Evolutionary conservation across 2,888 invertebrate species (phyloP).

Genomic region (Acholoe squamosa): DNA sequence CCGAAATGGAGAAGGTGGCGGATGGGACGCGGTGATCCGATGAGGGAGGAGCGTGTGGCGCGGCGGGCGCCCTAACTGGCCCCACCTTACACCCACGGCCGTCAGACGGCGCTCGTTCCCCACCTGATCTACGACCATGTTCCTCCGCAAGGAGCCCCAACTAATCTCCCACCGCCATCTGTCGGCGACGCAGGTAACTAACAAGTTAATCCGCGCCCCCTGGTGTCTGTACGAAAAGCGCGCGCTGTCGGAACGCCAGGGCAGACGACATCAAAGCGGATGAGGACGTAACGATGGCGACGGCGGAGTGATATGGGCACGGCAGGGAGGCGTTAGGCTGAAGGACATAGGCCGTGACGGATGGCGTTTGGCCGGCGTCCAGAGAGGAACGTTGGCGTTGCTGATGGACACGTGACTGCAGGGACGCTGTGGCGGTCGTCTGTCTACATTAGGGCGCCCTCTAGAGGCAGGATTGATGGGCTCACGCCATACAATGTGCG

Average conservation of each 20-base stretch:
- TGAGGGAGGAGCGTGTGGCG: neutral
- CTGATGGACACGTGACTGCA: conserved; percentile 58
- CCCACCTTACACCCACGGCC: neutral
- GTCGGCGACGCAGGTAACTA: conserved; percentile 46
- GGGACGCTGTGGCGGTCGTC: conserved; percentile 39
- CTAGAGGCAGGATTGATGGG: conserved; percentile 26
- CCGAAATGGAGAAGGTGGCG: conserved; percentile 5
- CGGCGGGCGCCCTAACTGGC: conserved; percentile 39
- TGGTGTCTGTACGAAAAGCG: neutral
- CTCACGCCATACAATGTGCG: conserved; percentile 60
- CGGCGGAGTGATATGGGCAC: conserved; percentile 35
- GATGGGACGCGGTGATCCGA: neutral
- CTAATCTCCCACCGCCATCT: conserved; percentile 46
- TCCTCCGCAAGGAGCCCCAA: conserved; percentile 15
- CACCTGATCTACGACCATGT: conserved; percentile 36
- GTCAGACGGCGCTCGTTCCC: conserved; percentile 19
- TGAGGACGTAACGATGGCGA: conserved; percentile 22
- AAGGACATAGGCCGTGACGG: conserved; percentile 40
- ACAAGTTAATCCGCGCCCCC: conserved; percentile 53
- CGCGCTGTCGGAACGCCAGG: neutral
- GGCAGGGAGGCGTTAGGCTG: conserved; percentile 16
- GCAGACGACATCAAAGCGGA: conserved; percentile 26
- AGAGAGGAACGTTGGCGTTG: conserved; percentile 24
- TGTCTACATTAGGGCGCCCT: conserved; percentile 45
- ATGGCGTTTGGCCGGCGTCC: conserved; percentile 51